Conservation (phyloP, 2,888 invertebrate species). For the Cataglyphis livida region DNA sequence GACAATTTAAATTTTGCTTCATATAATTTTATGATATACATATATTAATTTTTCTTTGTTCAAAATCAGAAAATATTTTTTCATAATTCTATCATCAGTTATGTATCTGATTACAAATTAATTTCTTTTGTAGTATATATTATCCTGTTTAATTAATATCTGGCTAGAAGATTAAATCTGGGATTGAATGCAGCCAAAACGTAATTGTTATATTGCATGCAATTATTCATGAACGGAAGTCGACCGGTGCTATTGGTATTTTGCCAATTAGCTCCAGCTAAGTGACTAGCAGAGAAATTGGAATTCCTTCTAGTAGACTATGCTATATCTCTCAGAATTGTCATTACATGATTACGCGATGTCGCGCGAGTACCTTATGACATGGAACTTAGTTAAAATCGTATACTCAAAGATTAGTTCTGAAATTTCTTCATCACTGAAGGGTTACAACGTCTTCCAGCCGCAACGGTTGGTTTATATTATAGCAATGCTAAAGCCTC, state of each 20-base stretch:
- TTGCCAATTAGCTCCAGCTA: constrained; percentile 31
- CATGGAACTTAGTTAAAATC: constrained; percentile 48
- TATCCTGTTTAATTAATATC: constrained; percentile 30
- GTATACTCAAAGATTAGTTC: constrained; percentile 40
- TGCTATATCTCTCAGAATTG: not conserved
- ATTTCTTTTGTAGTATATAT: not conserved
- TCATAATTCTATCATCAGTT: not conserved
- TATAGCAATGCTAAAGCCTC: constrained; percentile 1
- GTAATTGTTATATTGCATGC: constrained; percentile 22
- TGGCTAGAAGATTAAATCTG: not conserved
- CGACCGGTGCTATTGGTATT: constrained; percentile 30
- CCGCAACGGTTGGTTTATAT: constrained; percentile 20
- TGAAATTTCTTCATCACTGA: constrained; percentile 28
- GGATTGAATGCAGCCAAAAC: not conserved
- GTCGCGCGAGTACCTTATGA: constrained; percentile 12
- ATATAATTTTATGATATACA: not conserved
- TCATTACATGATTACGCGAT: constrained; percentile 27
- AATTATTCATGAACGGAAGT: constrained; percentile 34
- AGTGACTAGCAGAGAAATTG: constrained; percentile 36
- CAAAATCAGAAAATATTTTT: not conserved
- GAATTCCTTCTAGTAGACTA: constrained; percentile 21
- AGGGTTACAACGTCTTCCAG: constrained; percentile 24
- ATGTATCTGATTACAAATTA: not conserved
- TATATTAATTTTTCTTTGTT: constrained; percentile 17
- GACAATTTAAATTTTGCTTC: not conserved